Percentiles rank a stretch among this genome's conserved stretches.
Evolutionary conservation across 1,140 invertebrate species (phyloP).

Genomic region (Episyrphus balteatus): DNA sequence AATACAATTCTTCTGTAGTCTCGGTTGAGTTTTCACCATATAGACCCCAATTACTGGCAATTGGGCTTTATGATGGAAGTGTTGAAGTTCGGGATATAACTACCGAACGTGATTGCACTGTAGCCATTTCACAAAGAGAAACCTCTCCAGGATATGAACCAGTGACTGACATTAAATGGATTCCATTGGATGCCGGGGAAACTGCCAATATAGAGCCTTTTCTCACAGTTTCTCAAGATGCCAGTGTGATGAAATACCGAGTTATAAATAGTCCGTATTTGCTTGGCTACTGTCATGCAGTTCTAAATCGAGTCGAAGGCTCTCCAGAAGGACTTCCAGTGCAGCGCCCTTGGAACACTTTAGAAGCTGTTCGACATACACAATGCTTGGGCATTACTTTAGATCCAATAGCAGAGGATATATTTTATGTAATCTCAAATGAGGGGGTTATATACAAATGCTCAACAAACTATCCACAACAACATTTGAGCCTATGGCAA

Average conservation of each 20-base stretch:
- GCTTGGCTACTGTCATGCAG: conserved; percentile 47
- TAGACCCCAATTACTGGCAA: conserved; percentile 59
- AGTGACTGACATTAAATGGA: conserved; percentile 52
- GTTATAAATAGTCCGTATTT: conserved; percentile 32
- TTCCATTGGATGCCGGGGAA: conserved; percentile 34
- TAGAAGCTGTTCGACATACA: conserved; percentile 36
- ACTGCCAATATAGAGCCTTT: conserved; percentile 34
- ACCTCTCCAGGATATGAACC: conserved; percentile 50
- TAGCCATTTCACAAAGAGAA: conserved; percentile 42
- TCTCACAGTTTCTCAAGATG: conserved; percentile 46
- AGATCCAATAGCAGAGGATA: conserved; percentile 49
- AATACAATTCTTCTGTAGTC: conserved; percentile 57
- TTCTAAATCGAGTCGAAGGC: conserved; percentile 48
- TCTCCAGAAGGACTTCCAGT: conserved; percentile 44
- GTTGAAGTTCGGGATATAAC: conserved; percentile 62
- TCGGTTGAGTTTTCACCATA: conserved; percentile 58
- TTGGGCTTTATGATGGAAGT: conserved; percentile 68
- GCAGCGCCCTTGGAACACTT: conserved; percentile 3
- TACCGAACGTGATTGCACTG: conserved; percentile 34
- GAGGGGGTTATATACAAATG: conserved; percentile 72
- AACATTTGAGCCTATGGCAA: conserved; percentile 56
- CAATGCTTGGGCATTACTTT: conserved; percentile 50
- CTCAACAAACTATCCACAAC: conserved; percentile 51
- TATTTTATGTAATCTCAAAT: conserved; percentile 72
- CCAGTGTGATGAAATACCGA: conserved; percentile 44